Evolutionary conservation across 2,888 invertebrate genomes (phyloP), one percentile per base, ranked within the genome.

Genomic region (Xylota segnis): DNA sequence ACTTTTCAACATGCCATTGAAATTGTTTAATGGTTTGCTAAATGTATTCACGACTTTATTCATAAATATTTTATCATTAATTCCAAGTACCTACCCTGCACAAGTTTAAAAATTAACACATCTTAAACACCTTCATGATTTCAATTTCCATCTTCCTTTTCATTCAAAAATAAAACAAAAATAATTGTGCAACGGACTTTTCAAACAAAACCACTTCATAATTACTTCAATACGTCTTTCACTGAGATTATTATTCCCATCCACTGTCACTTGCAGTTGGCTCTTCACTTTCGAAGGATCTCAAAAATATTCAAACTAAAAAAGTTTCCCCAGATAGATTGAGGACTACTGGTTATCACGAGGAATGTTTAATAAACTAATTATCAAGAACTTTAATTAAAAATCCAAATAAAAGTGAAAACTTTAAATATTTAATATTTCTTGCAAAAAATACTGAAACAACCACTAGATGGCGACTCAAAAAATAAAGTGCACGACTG

Each of bases 301-400:
- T n/a, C n/a, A n/a, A n/a, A n/a, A n/a, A n/a, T n/a, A 32, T 50
- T 65, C 34, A 47, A n/a, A 2, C 7, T 9, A 18, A 32, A 63
- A 23, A 50, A 12, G 3, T 43, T 23, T 10, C 27, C 9, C n/a
- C 5, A 65, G 18, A 47, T 12, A 65, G 6, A 34, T 12, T 5
- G 7, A 61, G 43, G 7, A 14, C n/a, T n/a, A 43, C 23, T 37
- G 4, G 12, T 12, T n/a, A 10, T 10, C 2, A 34, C 0, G 7
- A 34, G 2, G 34, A 9, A 34, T 32, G 16, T 40, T 40, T 40
- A 43, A 27, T 59, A 12, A 59, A 40, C 59, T 59, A 47, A 63
- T 63, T 47, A 63, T 63, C 43, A 63, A 45, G 63, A 45, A 63
- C 2, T 29, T 63, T 63, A 47, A 45, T 43, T 45, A 29, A 63